phyloP scores from a whole-genome alignment of 2,113 vertebrate genomes.

The Microcebus jonahi region DNA sequence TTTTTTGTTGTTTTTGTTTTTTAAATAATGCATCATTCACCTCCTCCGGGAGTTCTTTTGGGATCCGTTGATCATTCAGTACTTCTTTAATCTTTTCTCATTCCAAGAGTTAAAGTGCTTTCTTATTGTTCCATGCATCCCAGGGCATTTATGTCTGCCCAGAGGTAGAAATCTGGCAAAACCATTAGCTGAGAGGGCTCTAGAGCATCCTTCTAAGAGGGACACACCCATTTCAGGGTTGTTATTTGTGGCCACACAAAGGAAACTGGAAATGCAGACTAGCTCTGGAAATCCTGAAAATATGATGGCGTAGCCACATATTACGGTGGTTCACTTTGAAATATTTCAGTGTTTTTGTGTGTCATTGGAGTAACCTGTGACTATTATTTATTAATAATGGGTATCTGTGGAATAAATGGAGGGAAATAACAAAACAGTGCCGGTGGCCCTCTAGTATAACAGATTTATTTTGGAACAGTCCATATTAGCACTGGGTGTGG shows the following conservation, averaged over 20 bases:
- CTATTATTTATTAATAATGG: conserved; percentile 46
- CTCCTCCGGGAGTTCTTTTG: conserved; percentile 41
- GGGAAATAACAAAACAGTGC: conserved; percentile 60
- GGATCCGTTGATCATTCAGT: conserved; percentile 1
- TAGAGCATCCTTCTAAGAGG: conserved; percentile 71
- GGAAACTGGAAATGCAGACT: conserved; percentile 70
- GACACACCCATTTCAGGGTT: conserved; percentile 87
- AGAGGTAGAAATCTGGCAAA: conserved; percentile 54
- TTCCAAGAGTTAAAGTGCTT: conserved; percentile 37
- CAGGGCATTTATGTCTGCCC: neutral
- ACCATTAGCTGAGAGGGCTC: conserved; percentile 52
- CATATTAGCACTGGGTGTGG: conserved; percentile 86
- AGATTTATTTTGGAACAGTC: conserved; percentile 75
- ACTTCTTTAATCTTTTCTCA: conserved; percentile 68
- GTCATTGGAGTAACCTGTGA: conserved; percentile 25
- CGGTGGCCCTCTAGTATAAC: conserved; percentile 59
- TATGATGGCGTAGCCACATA: conserved; percentile 54
- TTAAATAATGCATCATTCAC: conserved; percentile 52
- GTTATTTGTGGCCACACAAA: conserved; percentile 83
- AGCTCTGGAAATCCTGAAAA: conserved; percentile 44
- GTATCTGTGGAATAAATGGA: conserved; percentile 15
- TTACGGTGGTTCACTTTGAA: conserved; percentile 45
- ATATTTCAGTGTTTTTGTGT: conserved; percentile 44
- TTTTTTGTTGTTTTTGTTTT: neutral
- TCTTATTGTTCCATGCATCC: conserved; percentile 42